A percentile compares a stretch with the other conserved stretches of the same genome.
Conservation (phyloP, 2,113 vertebrate species). For the Cyprinodon brontotheroides region DNA sequence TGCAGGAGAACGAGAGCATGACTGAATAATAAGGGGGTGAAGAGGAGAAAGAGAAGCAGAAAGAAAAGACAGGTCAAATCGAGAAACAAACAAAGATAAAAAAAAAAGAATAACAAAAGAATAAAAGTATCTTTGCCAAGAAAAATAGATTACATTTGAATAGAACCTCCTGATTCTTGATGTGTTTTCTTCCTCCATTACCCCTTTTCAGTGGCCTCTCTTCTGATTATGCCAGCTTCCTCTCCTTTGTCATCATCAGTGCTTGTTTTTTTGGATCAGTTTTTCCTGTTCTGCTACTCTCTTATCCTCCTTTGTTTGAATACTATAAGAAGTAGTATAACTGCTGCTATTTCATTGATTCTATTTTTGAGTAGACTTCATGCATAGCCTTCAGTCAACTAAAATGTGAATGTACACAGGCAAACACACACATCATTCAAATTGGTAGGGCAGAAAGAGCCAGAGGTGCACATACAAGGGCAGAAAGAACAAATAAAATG, state of each 20-base stretch:
- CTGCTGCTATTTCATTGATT: constrained; percentile 46
- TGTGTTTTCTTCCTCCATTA: constrained; percentile 35
- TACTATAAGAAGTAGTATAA: constrained; percentile 57
- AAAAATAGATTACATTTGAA: constrained; percentile 19
- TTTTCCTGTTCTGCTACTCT: constrained; percentile 34
- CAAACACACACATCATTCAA: constrained; percentile 30
- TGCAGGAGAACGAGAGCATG: constrained; percentile 17
- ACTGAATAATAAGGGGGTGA: constrained; percentile 26
- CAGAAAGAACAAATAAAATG: constrained; percentile 43
- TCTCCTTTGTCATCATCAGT: constrained; percentile 31
- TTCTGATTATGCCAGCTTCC: constrained; percentile 17
- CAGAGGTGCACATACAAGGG: background rate
- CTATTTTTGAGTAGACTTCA: constrained; percentile 43
- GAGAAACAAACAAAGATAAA: constrained; percentile 2
- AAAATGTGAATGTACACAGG: constrained; percentile 6
- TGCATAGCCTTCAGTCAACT: constrained; percentile 54
- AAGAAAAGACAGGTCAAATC: constrained; percentile 24
- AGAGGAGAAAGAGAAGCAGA: background rate
- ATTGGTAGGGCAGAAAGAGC: constrained; percentile 22
- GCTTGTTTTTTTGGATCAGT: constrained; percentile 35
- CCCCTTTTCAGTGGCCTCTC: constrained; percentile 24
- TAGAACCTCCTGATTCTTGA: constrained; percentile 38
- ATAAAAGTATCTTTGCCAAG: background rate
- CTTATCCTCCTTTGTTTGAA: constrained; percentile 25
- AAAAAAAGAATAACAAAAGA: background rate